Percentiles rank a stretch among this genome's conserved stretches.
Conservation (phyloP, 2,888 invertebrate genomes). For the Drosophila hawaiiensis region DNA sequence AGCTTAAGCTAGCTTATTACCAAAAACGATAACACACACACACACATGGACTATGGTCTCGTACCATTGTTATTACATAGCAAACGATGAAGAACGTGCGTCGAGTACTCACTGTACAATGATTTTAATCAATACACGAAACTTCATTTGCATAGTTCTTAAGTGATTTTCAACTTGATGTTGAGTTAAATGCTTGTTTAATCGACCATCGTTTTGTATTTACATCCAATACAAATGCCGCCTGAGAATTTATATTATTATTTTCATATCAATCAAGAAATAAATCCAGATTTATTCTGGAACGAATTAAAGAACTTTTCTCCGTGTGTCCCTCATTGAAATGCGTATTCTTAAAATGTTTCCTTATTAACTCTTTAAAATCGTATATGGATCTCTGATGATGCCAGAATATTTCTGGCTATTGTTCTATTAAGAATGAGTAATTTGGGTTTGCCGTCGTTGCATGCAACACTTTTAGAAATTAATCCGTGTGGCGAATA, state of each 20-base stretch:
- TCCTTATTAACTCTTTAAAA: background rate
- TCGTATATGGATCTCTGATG: background rate
- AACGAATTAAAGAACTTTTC: background rate
- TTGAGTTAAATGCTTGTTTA: background rate
- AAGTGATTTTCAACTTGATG: conserved; percentile 15
- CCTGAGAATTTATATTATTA: background rate
- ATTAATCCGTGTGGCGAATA: conserved; percentile 1
- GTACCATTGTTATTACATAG: background rate
- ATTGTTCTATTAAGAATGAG: background rate
- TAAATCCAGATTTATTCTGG: background rate
- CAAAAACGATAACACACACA: conserved; percentile 52
- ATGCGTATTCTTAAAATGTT: background rate
- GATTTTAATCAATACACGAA: conserved; percentile 23
- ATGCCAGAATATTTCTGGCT: background rate
- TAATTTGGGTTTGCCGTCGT: conserved; percentile 6
- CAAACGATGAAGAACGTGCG: background rate
- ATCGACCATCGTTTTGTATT: background rate
- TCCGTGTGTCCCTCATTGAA: background rate
- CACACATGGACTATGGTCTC: conserved; percentile 17
- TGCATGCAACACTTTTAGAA: conserved; percentile 13
- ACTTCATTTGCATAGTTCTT: conserved; percentile 7
- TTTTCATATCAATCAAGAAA: background rate
- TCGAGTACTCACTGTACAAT: conserved; percentile 13
- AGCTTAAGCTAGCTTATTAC: conserved; percentile 61
- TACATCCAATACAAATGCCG: background rate